A percentile compares a stretch with the other conserved stretches of the same genome.
Evolutionary conservation across 2,113 vertebrate species (phyloP).

Genomic region (Brachyistius frenatus): DNA sequence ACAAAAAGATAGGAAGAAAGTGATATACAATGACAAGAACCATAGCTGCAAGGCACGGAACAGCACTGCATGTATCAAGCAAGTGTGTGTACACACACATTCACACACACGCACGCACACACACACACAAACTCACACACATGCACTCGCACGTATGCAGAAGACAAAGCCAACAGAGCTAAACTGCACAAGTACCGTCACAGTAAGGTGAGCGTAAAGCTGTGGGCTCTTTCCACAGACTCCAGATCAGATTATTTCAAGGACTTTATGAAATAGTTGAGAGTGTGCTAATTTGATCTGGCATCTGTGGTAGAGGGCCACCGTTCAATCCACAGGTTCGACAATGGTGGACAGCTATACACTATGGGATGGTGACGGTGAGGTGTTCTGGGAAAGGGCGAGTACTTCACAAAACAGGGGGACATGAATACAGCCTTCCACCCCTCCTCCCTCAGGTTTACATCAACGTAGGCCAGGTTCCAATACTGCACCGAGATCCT

Average conservation of each 20-base stretch:
- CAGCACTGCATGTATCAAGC: constrained; percentile 68
- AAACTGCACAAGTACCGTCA: constrained; percentile 81
- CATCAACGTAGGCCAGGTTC: constrained; percentile 44
- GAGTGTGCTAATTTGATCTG: constrained; percentile 48
- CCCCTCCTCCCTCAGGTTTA: constrained; percentile 73
- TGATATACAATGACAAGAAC: constrained; percentile 83
- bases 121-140: constrained; percentile 18
- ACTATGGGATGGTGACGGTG: constrained; percentile 77
- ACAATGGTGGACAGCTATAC: constrained; percentile 64
- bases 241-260: constrained; percentile 54
- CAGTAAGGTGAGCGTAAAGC: constrained; percentile 56
- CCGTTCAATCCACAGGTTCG: constrained; percentile 46
- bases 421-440: constrained; percentile 50
- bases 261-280: neutral
- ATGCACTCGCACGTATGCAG: constrained; percentile 63
- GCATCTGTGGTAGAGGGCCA: constrained; percentile 55
- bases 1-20: constrained; percentile 82
- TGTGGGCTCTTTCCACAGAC: constrained; percentile 55
- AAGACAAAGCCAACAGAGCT: constrained; percentile 85
- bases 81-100: constrained; percentile 40
- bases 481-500: constrained; percentile 39
- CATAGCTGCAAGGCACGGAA: constrained; percentile 74
- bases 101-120: constrained; percentile 27
- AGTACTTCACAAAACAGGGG: constrained; percentile 59
- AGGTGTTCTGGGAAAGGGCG: constrained; percentile 56